These are phyloP conservation scores for Nymphalis urticae DNA, from an alignment of 2,888 invertebrate species.

Conservation along the genomic window DNA sequence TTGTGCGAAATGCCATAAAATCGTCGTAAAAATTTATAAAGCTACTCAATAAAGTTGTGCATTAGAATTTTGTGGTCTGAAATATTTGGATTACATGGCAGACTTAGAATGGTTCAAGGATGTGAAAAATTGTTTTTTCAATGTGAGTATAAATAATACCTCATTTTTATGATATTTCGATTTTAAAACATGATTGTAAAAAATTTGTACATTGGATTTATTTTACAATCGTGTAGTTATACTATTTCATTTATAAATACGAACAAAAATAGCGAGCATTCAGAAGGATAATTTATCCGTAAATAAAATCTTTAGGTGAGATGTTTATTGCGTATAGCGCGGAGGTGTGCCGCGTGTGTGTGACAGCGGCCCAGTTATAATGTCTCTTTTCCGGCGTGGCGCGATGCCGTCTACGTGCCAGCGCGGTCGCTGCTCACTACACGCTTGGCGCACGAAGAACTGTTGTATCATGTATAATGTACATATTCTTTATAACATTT, in stretches of 20 bases:
- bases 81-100: slow-evolving; percentile 47
- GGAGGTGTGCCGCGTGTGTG: slow-evolving; percentile 36
- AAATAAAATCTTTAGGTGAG: slow-evolving; percentile 31
- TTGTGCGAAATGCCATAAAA: slow-evolving; percentile 72
- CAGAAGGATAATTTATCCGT: slow-evolving; percentile 28
- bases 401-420: slow-evolving; percentile 56
- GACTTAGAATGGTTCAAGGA: background rate
- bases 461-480: slow-evolving; percentile 6
- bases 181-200: background rate
- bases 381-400: slow-evolving; percentile 52
- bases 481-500: slow-evolving; percentile 24
- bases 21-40: slow-evolving; percentile 72
- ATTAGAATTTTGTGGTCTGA: slow-evolving; percentile 65
- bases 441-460: slow-evolving; percentile 26
- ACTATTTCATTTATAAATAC: background rate
- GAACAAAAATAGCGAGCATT: slow-evolving; percentile 3
- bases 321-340: slow-evolving; percentile 34
- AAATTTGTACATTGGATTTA: background rate
- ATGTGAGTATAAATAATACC: too few species aligned
- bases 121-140: too few species aligned
- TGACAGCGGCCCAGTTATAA: slow-evolving; percentile 50
- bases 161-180: too few species aligned
- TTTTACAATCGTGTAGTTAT: background rate
- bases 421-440: slow-evolving; percentile 47
- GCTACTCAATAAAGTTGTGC: slow-evolving; percentile 71